Conservation (phyloP, 1,140 invertebrate genomes). For the Magallana angulata region DNA sequence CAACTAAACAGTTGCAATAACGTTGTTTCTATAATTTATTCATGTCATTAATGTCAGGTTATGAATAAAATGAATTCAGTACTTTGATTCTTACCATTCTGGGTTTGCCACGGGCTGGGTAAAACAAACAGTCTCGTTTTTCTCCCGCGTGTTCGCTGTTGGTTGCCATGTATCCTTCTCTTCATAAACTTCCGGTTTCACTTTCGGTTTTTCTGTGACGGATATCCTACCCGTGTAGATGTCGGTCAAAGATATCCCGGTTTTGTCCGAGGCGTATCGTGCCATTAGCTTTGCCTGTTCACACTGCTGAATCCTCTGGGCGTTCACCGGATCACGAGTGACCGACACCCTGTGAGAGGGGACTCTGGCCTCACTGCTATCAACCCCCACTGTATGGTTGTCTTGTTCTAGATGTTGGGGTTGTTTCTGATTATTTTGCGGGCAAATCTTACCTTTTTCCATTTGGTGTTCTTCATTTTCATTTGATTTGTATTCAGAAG, state of each 20-base stretch:
- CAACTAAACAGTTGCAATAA: not conserved
- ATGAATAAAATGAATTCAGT: not conserved
- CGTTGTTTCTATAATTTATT: not conserved
- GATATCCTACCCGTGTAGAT: conserved; percentile 10
- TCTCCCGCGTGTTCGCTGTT: not conserved
- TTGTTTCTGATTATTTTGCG: too few species aligned
- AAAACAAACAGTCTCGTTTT: not conserved
- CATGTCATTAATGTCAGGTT: not conserved
- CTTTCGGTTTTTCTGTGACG: not conserved
- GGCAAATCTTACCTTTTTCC: too few species aligned
- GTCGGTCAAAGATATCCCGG: not conserved
- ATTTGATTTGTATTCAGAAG: too few species aligned
- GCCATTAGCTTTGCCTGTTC: conserved; percentile 10
- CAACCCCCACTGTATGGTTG: too few species aligned
- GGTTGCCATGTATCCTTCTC: not conserved
- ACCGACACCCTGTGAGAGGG: not conserved
- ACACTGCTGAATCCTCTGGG: not conserved
- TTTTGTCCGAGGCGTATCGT: not conserved
- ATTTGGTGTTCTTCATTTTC: too few species aligned
- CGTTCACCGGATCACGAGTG: not conserved
- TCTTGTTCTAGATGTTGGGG: too few species aligned
- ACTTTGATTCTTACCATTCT: not conserved
- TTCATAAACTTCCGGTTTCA: not conserved
- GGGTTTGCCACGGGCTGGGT: not conserved
- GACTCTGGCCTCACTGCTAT: not conserved